phyloP scores from a whole-genome alignment of 2,888 invertebrate genomes.

The Drosophila mettleri region DNA sequence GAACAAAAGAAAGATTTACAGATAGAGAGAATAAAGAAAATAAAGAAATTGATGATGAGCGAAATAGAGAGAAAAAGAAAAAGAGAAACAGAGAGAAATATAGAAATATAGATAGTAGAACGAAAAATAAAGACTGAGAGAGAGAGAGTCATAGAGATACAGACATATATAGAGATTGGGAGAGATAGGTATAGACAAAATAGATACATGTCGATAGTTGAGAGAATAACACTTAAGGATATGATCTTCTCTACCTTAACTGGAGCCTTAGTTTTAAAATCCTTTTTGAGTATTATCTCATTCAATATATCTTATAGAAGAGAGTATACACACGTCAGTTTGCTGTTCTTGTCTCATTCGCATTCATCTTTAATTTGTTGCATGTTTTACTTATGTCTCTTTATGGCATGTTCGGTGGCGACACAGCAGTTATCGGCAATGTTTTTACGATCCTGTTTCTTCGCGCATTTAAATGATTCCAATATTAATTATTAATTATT shows the following conservation, averaged over 20 bases:
- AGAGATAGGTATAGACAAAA: too few relatives aligned
- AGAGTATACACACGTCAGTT: not conserved
- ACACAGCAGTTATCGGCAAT: constrained; percentile 23
- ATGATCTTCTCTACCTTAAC: too few relatives aligned
- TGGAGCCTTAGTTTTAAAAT: too few relatives aligned
- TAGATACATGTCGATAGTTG: too few relatives aligned
- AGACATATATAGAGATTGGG: not conserved
- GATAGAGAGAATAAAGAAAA: not conserved
- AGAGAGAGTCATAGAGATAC: too few relatives aligned
- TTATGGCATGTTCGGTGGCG: constrained; percentile 31
- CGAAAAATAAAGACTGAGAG: not conserved
- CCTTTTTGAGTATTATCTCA: too few relatives aligned
- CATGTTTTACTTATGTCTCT: constrained; percentile 40
- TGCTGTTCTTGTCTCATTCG: constrained; percentile 1
- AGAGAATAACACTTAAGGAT: too few relatives aligned
- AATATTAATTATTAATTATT: constrained; percentile 28
- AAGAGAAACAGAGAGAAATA: not conserved
- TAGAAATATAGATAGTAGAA: not conserved
- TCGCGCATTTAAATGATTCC: constrained; percentile 7
- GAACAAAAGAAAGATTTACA: not conserved
- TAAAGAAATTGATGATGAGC: too few relatives aligned
- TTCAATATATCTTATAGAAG: not conserved
- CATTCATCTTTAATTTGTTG: constrained; percentile 49
- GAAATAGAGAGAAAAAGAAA: not conserved
- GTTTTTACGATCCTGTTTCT: constrained; percentile 13